phyloP scores from a whole-genome alignment of 2,113 vertebrate genomes.

The Leiothrix lutea region DNA sequence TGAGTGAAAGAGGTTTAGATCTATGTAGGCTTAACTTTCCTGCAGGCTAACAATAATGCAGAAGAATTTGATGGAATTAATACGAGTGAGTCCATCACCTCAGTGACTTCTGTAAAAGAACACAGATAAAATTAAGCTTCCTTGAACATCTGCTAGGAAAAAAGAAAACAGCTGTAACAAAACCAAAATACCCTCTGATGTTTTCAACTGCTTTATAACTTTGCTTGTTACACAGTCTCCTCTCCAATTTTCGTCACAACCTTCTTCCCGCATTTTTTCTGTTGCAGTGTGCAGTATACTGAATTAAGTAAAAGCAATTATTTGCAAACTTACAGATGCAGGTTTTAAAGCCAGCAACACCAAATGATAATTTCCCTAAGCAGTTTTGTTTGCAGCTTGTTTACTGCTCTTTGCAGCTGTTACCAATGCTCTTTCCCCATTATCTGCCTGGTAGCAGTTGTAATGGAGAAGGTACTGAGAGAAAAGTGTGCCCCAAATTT shows the following conservation, averaged over 20 bases:
- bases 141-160: neutral
- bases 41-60: conserved; percentile 11
- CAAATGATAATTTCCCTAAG: conserved; percentile 37
- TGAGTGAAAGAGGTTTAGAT: conserved; percentile 45
- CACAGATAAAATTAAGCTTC: conserved; percentile 43
- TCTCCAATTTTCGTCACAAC: neutral
- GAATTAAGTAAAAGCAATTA: conserved; percentile 26
- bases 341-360: conserved; percentile 11
- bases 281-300: neutral
- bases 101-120: conserved; percentile 38
- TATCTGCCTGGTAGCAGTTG: neutral
- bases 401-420: conserved; percentile 22
- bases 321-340: conserved; percentile 6
- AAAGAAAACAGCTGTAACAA: neutral
- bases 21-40: conserved; percentile 35
- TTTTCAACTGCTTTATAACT: neutral
- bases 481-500: neutral
- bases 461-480: neutral
- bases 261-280: neutral
- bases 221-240: neutral
- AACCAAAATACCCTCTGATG: neutral
- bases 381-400: conserved; percentile 47
- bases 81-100: neutral
- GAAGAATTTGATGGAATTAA: conserved; percentile 54
- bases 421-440: neutral